Evolutionary conservation across 2,797 vertebrate species (phyloP).

Genomic region (Psittacula echo): DNA sequence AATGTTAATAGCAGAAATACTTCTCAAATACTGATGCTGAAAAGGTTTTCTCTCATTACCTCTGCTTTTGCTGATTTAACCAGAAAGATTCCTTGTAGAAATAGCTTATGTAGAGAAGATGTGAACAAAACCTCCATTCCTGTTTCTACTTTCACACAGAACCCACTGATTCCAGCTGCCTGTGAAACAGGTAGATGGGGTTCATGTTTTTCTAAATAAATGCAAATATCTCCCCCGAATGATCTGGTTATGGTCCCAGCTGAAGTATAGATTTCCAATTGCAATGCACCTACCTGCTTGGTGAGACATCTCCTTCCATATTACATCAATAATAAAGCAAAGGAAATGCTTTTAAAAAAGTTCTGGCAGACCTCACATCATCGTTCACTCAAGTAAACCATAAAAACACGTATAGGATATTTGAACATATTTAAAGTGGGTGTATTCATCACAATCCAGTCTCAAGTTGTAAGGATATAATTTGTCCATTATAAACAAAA

Average conservation of each 20-base stretch:
- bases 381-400: background rate
- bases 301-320: background rate
- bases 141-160: background rate
- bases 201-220: background rate
- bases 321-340: background rate
- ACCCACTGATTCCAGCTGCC: background rate
- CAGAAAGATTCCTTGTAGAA: background rate
- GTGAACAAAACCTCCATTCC: background rate
- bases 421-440: background rate
- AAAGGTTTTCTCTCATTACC: background rate
- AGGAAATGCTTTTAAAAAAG: background rate
- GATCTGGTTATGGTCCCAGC: background rate
- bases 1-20: background rate
- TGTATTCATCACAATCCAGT: background rate
- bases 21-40: background rate
- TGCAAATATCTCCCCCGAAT: background rate
- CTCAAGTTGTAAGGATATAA: background rate
- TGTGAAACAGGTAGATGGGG: background rate
- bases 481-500: background rate
- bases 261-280: background rate
- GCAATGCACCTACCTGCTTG: background rate
- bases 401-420: background rate
- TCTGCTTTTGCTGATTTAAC: background rate
- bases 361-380: background rate
- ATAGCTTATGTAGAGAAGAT: background rate